These are phyloP conservation scores for Drosophila pegasa DNA, from an alignment of 2,888 invertebrate species.

Conservation along the genomic window DNA sequence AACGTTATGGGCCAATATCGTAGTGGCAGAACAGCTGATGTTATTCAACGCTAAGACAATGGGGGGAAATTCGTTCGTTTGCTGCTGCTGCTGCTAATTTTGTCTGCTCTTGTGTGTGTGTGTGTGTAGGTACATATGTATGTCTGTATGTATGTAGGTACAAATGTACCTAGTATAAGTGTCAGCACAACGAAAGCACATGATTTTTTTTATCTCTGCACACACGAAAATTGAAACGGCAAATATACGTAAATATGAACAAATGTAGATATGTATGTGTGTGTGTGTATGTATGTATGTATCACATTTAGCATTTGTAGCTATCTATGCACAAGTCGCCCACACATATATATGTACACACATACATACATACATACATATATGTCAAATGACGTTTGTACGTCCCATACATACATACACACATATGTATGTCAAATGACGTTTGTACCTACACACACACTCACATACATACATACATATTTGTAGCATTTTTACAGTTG, in stretches of 20 bases:
- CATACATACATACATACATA: neutral
- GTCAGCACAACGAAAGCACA: slow-evolving; percentile 48
- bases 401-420: neutral
- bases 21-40: slow-evolving; percentile 49
- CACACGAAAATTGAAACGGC: slow-evolving; percentile 66
- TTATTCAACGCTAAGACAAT: slow-evolving; percentile 28
- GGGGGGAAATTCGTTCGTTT: slow-evolving; percentile 27
- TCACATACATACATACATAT: neutral
- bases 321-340: neutral
- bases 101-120: slow-evolving; percentile 23
- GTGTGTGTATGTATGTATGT: neutral
- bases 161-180: slow-evolving; percentile 5
- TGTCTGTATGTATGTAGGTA: neutral
- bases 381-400: slow-evolving; percentile 9
- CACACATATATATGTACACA: neutral
- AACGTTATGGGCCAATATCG: slow-evolving; percentile 16
- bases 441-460: neutral
- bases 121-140: too few species aligned
- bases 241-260: slow-evolving; percentile 53
- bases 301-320: slow-evolving; percentile 9
- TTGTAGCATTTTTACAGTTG: slow-evolving; percentile 10
- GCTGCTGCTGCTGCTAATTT: slow-evolving; percentile 40
- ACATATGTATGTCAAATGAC: slow-evolving; percentile 7
- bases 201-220: slow-evolving; percentile 50
- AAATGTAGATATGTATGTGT: slow-evolving; percentile 9